phyloP scores from a whole-genome alignment of 2,797 vertebrate species.

The Lindbergichthys nudifrons region DNA sequence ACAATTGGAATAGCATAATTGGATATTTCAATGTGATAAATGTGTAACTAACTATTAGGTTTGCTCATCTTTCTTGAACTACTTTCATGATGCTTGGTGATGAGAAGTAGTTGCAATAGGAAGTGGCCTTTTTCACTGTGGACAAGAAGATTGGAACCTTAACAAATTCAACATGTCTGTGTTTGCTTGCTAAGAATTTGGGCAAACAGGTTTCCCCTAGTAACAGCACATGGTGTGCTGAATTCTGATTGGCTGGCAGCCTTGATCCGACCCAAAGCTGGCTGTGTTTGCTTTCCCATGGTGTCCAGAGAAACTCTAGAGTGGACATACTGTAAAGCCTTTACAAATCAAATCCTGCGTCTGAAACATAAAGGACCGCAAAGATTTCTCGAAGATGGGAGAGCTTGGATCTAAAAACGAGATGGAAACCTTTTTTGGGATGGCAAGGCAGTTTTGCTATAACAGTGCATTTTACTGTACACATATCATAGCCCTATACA shows the following conservation, averaged over 20 bases:
- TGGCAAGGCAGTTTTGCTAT: neutral
- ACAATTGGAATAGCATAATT: neutral
- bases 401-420: conserved; percentile 1
- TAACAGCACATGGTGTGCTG: conserved; percentile 75
- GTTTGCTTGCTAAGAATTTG: conserved; percentile 76
- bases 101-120: neutral
- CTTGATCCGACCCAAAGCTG: conserved; percentile 66
- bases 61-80: neutral
- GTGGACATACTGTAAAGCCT: conserved; percentile 43
- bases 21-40: too few species aligned
- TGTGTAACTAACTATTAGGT: neutral
- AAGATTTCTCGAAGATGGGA: neutral
- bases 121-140: conserved; percentile 34
- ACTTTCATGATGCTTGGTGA: neutral
- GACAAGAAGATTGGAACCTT: conserved; percentile 56
- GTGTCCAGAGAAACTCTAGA: conserved; percentile 64
- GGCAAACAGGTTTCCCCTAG: conserved; percentile 80
- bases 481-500: neutral
- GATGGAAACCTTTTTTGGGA: neutral
- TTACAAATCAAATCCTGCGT: conserved; percentile 9
- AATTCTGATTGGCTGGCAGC: conserved; percentile 77
- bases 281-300: conserved; percentile 74
- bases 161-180: conserved; percentile 74
- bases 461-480: neutral
- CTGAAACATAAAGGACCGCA: neutral